Evolutionary conservation across 2,797 vertebrate species (phyloP).

Genomic region (Aplochiton taeniatus): DNA sequence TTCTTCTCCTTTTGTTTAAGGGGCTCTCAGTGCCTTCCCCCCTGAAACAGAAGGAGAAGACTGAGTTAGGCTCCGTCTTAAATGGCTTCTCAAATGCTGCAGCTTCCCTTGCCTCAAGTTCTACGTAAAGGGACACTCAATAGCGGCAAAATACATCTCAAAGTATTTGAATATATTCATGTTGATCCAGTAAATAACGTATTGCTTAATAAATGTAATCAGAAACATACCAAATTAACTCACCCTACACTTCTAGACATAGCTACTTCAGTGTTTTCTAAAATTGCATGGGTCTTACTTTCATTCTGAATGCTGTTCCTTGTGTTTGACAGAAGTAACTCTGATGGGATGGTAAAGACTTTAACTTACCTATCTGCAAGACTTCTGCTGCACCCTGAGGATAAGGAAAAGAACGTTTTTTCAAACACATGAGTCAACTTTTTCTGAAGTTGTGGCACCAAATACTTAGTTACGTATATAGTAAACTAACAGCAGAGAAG

Average conservation of each 20-base stretch:
- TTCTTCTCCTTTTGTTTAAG: slow-evolving; percentile 82
- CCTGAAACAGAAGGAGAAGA: slow-evolving; percentile 86
- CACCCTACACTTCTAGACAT: too few relatives aligned
- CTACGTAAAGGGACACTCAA: too few relatives aligned
- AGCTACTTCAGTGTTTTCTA: too few relatives aligned
- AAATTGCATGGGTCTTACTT: background rate
- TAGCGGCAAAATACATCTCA: too few relatives aligned
- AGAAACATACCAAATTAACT: too few relatives aligned
- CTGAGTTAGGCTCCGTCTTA: slow-evolving; percentile 57
- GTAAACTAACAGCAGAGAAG: background rate
- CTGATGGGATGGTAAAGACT: background rate
- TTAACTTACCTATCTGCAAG: slow-evolving; percentile 69
- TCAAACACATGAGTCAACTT: background rate
- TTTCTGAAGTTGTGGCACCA: too few relatives aligned
- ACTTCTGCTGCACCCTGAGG: slow-evolving; percentile 52
- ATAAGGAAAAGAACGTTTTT: background rate
- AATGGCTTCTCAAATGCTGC: background rate
- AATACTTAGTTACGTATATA: too few relatives aligned
- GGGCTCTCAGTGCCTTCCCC: slow-evolving; percentile 73
- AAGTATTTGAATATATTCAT: too few relatives aligned
- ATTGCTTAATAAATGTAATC: too few relatives aligned
- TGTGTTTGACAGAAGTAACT: background rate
- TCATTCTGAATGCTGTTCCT: background rate
- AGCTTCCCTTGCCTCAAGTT: too few relatives aligned
- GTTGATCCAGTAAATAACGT: too few relatives aligned